Conservation (phyloP, 2,113 vertebrate genomes). For the Sorex fumeus region DNA sequence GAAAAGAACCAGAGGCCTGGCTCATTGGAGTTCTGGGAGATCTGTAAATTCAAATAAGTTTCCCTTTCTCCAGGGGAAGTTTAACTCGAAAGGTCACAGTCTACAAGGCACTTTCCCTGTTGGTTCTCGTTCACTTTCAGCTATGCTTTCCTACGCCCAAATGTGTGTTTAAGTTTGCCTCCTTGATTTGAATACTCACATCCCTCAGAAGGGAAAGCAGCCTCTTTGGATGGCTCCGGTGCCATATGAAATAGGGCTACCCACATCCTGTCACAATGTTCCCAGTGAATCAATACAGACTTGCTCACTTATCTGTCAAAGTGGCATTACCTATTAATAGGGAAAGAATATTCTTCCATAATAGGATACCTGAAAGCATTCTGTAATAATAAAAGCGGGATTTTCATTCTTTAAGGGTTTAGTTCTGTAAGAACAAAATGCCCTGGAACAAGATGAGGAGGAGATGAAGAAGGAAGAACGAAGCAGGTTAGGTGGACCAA, state of each 20-base stretch:
- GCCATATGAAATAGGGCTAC: neutral
- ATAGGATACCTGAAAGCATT: neutral
- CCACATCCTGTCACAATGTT: neutral
- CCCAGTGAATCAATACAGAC: neutral
- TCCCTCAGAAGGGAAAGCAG: neutral
- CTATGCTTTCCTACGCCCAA: constrained; percentile 41
- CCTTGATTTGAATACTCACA: constrained; percentile 54
- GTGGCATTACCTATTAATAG: constrained; percentile 28
- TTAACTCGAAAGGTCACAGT: constrained; percentile 69
- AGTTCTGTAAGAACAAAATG: constrained; percentile 15
- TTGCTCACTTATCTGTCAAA: constrained; percentile 22
- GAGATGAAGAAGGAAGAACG: neutral
- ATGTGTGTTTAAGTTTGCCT: constrained; percentile 33
- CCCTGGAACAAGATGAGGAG: neutral
- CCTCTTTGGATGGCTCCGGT: neutral
- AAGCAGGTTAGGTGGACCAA: too few species aligned
- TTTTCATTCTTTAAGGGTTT: neutral
- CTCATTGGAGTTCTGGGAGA: constrained; percentile 51
- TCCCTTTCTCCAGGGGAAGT: constrained; percentile 54
- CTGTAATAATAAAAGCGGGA: neutral
- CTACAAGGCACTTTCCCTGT: constrained; percentile 5
- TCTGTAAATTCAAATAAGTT: constrained; percentile 66
- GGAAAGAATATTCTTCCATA: neutral
- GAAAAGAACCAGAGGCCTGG: constrained; percentile 66
- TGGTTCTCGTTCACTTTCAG: constrained; percentile 39